Evolutionary conservation across 1,140 invertebrate species (phyloP), one percentile per base, ranked within the genome.

Genomic region (Phocides pigmalion): DNA sequence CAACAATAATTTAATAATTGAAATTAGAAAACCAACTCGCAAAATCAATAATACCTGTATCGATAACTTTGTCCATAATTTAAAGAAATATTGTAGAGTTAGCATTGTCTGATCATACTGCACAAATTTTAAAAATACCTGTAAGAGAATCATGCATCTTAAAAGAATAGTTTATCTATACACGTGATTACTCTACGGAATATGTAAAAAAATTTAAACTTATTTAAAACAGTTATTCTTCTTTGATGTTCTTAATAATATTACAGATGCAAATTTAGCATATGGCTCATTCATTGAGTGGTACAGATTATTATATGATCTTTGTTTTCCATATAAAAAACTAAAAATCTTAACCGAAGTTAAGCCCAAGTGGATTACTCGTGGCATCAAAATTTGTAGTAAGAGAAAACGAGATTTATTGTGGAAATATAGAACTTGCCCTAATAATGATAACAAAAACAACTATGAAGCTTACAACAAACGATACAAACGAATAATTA

Each of bases 11-110:
- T 32, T 32, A 8, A 32, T 9, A 32, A 32, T 32, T 4, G 28
- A 32, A 32, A 32, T 32, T 4, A 32, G 28, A 32, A 32, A 32
- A 8, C 28, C 28, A 4, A 32, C 28, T 32, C 28, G 28, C 28
- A 32, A 32, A 3, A 32, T 32, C 3, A 32, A 8, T 32, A 54
- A 54, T 15, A 69, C 66, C 0, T 70, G 58, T 14, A 32, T 65
- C 14, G 68, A 65, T 28, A 35, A 35, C 11, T 35, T 35, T 35
- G n/a, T 1, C 4, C 32, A 35, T 35, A 35, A 35, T 35, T 1
- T 35, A n/a, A 35, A 35, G 32, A 2, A 35, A n/a, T 2, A 35
- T 35, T 35, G 32, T 35, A 35, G 11, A 35, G 32, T 8, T 35
- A 8, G 32, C 32, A 8, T 35, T 35, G 4, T 35, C 11, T 8